Percentiles rank a stretch among this genome's conserved stretches.
Conservation (phyloP, 2,113 vertebrate species). For the Apteryx owenii region DNA sequence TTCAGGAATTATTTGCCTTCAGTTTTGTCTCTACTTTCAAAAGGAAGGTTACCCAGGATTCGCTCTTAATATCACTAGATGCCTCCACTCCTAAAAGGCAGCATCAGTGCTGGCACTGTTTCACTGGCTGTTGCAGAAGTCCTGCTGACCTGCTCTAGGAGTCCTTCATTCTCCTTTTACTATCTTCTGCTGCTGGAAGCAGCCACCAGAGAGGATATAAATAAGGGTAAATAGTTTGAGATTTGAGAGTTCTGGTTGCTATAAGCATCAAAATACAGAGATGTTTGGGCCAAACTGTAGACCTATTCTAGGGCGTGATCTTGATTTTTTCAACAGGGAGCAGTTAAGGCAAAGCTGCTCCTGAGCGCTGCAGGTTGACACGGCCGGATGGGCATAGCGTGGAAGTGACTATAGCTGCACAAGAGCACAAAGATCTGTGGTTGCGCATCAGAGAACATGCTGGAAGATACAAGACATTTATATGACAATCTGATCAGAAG, state of each 20-base stretch:
- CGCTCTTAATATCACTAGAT: neutral
- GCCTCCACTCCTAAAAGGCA: neutral
- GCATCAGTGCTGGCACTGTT: fast-evolving
- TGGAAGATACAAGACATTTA: neutral
- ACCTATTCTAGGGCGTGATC: neutral
- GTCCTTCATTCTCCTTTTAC: neutral
- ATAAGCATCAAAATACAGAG: neutral
- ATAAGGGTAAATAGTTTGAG: neutral
- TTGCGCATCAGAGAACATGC: neutral
- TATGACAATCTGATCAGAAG: fast-evolving
- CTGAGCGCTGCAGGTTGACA: neutral
- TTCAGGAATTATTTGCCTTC: neutral
- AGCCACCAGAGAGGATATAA: neutral
- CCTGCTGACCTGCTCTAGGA: neutral
- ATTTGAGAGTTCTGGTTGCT: neutral
- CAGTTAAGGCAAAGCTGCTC: neutral
- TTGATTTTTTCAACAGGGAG: neutral
- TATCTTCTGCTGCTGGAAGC: neutral
- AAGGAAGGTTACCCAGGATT: neutral
- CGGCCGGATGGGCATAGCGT: neutral
- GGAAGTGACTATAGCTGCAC: neutral
- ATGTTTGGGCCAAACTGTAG: neutral
- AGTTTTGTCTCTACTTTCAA: neutral
- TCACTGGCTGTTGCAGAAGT: neutral
- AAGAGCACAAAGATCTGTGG: neutral